Conservation (phyloP, 2,888 invertebrate species). For the Allacma fusca region DNA sequence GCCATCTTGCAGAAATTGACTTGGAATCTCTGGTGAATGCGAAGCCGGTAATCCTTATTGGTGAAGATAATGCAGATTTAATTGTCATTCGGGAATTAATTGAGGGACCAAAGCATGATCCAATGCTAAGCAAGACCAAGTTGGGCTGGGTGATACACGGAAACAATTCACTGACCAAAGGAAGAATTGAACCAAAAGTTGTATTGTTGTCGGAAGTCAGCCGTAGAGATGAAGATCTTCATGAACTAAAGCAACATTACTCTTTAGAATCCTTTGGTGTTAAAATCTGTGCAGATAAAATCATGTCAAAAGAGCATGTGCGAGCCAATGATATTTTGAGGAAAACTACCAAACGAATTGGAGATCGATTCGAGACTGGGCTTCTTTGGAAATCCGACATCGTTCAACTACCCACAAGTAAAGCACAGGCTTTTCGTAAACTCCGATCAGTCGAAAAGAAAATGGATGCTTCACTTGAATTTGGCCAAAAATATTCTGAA, state of each 20-base stretch:
- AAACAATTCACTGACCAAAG: not conserved
- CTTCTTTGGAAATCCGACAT: conserved; percentile 45
- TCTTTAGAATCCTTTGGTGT: conserved; percentile 18
- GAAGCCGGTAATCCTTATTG: conserved; percentile 39
- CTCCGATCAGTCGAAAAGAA: no score
- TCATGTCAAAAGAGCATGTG: conserved; percentile 13
- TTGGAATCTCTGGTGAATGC: not conserved
- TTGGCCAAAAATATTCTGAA: not conserved
- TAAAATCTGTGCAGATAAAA: not conserved
- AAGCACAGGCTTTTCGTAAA: conserved; percentile 33
- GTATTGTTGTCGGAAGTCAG: not conserved
- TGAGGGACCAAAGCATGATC: conserved; percentile 11
- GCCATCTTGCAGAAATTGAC: not conserved
- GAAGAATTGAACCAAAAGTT: not conserved
- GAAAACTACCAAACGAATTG: conserved; percentile 26
- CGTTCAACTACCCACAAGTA: conserved; percentile 37
- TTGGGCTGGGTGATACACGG: conserved; percentile 36
- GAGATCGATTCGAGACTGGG: conserved; percentile 49
- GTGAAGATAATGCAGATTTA: conserved; percentile 28
- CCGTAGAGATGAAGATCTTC: not conserved
- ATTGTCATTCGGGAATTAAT: not conserved
- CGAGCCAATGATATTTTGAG: conserved; percentile 18
- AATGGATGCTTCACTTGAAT: conserved; percentile 19
- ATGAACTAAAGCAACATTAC: not conserved
- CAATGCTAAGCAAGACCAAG: conserved; percentile 1